Evolutionary conservation across 2,888 invertebrate genomes (phyloP), one percentile per base, ranked within the genome.

Genomic region (Folsomia manolachei): DNA sequence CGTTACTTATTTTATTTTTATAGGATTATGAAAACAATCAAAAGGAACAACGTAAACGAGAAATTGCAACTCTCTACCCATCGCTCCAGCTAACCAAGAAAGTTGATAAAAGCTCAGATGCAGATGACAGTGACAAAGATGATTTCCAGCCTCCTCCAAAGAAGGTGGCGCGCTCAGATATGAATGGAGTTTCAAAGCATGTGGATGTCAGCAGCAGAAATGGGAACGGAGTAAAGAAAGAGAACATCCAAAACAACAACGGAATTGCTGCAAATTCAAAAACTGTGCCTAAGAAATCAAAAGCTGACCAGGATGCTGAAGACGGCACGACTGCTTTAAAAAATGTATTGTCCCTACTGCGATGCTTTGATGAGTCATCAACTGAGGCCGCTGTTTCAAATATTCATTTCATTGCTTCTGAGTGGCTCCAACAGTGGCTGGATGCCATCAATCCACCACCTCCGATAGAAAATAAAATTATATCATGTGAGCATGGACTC

Each of bases 401-500:
- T 27, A 85, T 83, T 77, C 86, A 87, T 77, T 87, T 87, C 84
- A 82, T 88, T 26, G 83, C 86, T 9, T 84, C 83, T 1, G 84
- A 85, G 24, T 88, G 88, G 88, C 79, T 88, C 11, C 83, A 82
- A 1, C 84, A 86, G 70, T 88, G 88, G 87, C 78, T 88, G 1
- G 83, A 82, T 76, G 79, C 21, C 71, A 76, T 52, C 81, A 82
- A 67, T 62, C 70, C 74, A 7, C 82, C 86, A 2, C 81, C 84
- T 19, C 82, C 84, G 9, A 84, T 88, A 19, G 84, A 86, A 74
- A 86, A 86, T 79, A 81, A 83, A 2, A 78, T 79, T 4, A 82
- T 86, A 18, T 78, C 85, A 19, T 88, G 88, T 80, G 78, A 82
- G 2, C 87, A 87, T 78, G 80, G 81, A 63, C 85, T 84, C 77